Conservation (phyloP, 2,113 vertebrate genomes). For the Hippocampus mohnikei region DNA sequence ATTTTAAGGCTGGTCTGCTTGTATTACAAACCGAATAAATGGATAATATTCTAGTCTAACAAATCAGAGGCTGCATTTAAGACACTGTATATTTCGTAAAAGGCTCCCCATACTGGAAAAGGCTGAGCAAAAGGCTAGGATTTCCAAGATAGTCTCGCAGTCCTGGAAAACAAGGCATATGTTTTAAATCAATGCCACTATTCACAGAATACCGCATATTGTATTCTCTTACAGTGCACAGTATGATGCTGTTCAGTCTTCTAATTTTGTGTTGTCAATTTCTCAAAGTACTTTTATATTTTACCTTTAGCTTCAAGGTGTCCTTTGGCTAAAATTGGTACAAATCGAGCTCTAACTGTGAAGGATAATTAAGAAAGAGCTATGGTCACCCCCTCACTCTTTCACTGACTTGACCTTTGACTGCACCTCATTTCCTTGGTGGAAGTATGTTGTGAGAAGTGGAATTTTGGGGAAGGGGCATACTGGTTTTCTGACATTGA, state of each 20-base stretch:
- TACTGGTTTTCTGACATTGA: conserved; percentile 30
- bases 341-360: not conserved
- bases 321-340: not conserved
- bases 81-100: not conserved
- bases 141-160: conserved; percentile 52
- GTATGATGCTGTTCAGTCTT: conserved; percentile 14
- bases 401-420: conserved; percentile 29
- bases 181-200: conserved; percentile 44
- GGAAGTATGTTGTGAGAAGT: conserved; percentile 39
- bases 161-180: conserved; percentile 49
- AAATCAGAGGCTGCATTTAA: too few species aligned
- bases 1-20: too few species aligned
- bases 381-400: not conserved
- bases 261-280: not conserved
- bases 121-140: not conserved
- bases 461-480: conserved; percentile 40
- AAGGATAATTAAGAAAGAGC: not conserved
- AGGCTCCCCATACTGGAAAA: conserved; percentile 19
- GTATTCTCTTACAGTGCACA: conserved; percentile 31
- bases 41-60: too few species aligned
- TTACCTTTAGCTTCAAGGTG: not conserved
- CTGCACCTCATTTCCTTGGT: conserved; percentile 43
- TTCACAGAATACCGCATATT: conserved; percentile 24
- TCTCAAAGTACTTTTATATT: not conserved
- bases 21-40: too few species aligned